A percentile compares a stretch with the other conserved stretches of the same genome.
Conservation (phyloP, 2,113 vertebrate genomes). For the Nothoprocta perdicaria region DNA sequence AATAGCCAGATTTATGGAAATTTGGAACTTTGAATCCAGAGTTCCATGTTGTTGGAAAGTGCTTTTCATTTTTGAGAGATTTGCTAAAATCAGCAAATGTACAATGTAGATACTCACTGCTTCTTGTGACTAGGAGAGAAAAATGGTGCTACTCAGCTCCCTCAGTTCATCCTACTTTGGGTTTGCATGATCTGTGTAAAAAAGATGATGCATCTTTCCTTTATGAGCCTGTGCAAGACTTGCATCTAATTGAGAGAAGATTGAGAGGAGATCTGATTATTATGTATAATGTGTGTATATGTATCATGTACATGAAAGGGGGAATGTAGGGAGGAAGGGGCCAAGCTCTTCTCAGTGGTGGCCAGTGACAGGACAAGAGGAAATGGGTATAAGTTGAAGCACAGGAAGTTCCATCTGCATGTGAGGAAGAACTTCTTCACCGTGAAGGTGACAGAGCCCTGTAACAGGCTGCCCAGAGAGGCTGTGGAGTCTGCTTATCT, state of each 20-base stretch:
- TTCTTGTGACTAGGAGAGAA: background rate
- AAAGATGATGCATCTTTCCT: background rate
- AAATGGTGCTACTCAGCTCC: background rate
- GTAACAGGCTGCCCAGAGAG: too few relatives aligned
- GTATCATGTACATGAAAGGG: too few relatives aligned
- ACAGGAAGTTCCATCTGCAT: too few relatives aligned
- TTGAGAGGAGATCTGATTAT: too few relatives aligned
- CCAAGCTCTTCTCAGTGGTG: too few relatives aligned
- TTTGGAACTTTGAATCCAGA: background rate
- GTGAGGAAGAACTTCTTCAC: too few relatives aligned
- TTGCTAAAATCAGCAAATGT: background rate
- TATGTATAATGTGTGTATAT: too few relatives aligned
- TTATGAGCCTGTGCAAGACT: background rate
- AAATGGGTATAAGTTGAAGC: too few relatives aligned
- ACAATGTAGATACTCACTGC: background rate
- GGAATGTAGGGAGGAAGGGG: too few relatives aligned
- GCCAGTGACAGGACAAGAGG: too few relatives aligned
- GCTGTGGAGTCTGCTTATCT: too few relatives aligned
- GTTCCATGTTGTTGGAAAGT: background rate
- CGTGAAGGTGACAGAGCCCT: too few relatives aligned
- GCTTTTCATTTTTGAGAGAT: background rate
- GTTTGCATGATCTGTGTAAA: background rate
- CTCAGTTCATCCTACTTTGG: background rate
- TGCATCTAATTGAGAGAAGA: background rate
- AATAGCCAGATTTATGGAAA: background rate